Conservation (phyloP, 2,888 invertebrate species). For the Erynnis tages region DNA sequence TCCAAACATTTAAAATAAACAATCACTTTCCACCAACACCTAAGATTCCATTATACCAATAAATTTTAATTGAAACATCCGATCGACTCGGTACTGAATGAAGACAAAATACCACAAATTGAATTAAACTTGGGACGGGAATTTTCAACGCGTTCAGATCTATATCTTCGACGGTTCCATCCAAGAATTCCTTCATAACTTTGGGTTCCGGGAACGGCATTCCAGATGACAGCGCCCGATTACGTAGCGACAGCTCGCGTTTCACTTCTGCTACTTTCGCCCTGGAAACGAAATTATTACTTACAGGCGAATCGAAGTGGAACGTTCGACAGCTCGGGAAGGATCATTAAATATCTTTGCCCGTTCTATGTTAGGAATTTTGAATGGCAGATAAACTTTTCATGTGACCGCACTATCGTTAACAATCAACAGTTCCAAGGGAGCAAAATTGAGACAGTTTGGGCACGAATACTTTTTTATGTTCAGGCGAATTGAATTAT, state of each 20-base stretch:
- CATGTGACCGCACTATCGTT: too few species aligned
- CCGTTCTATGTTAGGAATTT: too few species aligned
- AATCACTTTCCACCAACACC: background rate
- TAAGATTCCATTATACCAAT: background rate
- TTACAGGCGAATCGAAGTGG: background rate
- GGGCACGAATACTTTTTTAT: too few species aligned
- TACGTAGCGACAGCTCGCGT: slow-evolving; percentile 85
- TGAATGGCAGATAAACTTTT: too few species aligned
- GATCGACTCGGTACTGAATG: slow-evolving; percentile 22
- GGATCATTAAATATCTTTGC: too few species aligned
- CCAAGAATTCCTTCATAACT: slow-evolving; percentile 87
- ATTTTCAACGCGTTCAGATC: slow-evolving; percentile 77
- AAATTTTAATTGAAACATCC: background rate
- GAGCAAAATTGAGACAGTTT: too few species aligned
- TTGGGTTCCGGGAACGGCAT: slow-evolving; percentile 86
- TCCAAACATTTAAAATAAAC: too few species aligned
- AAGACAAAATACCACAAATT: slow-evolving; percentile 83
- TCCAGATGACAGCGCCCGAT: slow-evolving; percentile 83
- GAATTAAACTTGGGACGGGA: slow-evolving; percentile 84
- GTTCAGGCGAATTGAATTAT: too few species aligned
- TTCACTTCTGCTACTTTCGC: slow-evolving; percentile 83
- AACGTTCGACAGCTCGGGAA: too few species aligned
- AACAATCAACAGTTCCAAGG: too few species aligned
- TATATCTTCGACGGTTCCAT: slow-evolving; percentile 75
- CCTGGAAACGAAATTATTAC: slow-evolving; percentile 58